Base-by-base conservation (phyloP, 1,140 invertebrate genomes). In the Forficula auricularia region DNA sequence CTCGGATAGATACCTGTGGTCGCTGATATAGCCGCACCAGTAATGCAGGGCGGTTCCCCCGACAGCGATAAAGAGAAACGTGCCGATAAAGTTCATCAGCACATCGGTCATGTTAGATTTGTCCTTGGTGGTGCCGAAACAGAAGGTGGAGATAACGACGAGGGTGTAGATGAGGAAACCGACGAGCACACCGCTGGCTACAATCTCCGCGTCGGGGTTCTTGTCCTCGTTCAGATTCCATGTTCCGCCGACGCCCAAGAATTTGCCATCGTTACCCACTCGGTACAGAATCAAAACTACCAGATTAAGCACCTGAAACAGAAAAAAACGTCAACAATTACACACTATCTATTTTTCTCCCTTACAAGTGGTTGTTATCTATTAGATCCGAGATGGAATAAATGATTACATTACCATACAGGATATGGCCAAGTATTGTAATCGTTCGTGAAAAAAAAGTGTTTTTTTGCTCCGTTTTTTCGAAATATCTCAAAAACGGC, bases 161-260 rank as follows among this genome's bases (percentile, higher is more conserved):
- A 66, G 60, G 0, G 78, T 83, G 59, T 82, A 85, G 19, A 88
- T 79, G 49, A 86, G 74, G 57, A 77, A 88, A 9, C 82, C 84
- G 3, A 88, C 78, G 46, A 86, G 77, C 1, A 88, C 76, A 10
- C 83, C 83, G 0, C 81, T 83, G 1, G 82, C 82, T 0, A 87
- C 72, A 20, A 85, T 85, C 66, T 86, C 82, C 18, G 76, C 76
- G 54, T 86, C 82, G 1, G 80, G 73, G 58, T 76, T 82, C 61
- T 86, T 86, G 52, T 82, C 79, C 58, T 86, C 82, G 52, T 83
- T 80, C n/a, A 85, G 60, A 59, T 88, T 86, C 82, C 82, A 86
- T 7, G 80, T 82, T 20, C 82, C 82, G 31, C 82, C 82, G 13
- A 85, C 78, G 19, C 82, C 82, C 32, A 88, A 63, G 56, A 88